A percentile compares a stretch with the other conserved stretches of the same genome.
These are phyloP conservation scores for Periophthalmus modestus DNA, from an alignment of 2,113 vertebrate species.

Conservation along the genomic window DNA sequence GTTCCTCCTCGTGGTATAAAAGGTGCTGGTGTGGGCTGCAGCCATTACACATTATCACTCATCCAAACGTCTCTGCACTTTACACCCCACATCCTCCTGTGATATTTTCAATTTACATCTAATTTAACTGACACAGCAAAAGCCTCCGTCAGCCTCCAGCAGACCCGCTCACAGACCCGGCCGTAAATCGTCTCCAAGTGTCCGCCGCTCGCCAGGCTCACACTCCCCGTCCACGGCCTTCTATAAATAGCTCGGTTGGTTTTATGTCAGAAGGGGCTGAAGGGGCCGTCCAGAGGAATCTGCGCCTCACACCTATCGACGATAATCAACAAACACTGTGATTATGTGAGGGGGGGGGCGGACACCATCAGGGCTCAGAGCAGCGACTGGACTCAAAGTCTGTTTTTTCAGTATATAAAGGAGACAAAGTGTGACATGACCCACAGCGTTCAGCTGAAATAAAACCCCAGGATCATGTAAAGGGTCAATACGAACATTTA, in stretches of 20 bases:
- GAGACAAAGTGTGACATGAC: too few species aligned
- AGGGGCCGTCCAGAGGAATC: conserved; percentile 35
- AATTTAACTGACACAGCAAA: conserved; percentile 38
- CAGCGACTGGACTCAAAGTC: background rate
- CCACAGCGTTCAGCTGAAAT: too few species aligned
- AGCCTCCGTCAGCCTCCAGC: conserved; percentile 10
- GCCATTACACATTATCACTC: conserved; percentile 29
- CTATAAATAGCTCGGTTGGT: conserved; percentile 66
- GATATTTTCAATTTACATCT: conserved; percentile 47
- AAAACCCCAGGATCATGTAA: too few species aligned
- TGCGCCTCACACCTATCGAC: conserved; percentile 20
- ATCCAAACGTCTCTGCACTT: conserved; percentile 31
- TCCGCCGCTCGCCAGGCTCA: conserved; percentile 35
- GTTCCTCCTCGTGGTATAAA: conserved; percentile 11
- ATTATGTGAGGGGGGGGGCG: conserved; percentile 26
- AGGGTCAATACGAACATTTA: too few species aligned
- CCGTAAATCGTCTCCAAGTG: conserved; percentile 45
- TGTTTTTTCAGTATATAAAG: background rate
- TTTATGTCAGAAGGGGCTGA: conserved; percentile 48
- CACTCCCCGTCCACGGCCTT: conserved; percentile 55
- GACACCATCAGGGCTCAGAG: background rate
- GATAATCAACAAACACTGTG: conserved; percentile 21
- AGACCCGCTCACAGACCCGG: conserved; percentile 42
- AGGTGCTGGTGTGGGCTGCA: conserved; percentile 4
- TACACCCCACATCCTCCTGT: conserved; percentile 22